Base-by-base conservation (phyloP, 2,888 invertebrate genomes). In the Charanyca ferruginea region DNA sequence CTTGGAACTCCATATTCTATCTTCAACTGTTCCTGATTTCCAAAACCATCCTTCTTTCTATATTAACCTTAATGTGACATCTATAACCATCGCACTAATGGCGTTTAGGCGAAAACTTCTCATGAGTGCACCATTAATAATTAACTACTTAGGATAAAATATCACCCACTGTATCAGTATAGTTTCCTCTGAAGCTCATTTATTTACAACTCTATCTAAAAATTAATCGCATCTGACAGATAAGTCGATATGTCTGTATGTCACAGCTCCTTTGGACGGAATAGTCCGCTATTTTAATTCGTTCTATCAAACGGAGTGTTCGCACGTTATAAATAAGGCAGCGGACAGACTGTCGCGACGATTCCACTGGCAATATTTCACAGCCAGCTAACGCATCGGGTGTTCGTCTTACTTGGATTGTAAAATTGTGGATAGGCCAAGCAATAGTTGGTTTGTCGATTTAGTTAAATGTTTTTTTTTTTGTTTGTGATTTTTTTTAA, bases 311-410 rank as follows among this genome's bases (percentile, higher is more conserved):
- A 89, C 84, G 86, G 80, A 85, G 85, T 86, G 88, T 90, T 90
- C 87, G 86, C 91, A 90, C 90, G 90, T 90, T 93, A 94, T 94
- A 94, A 93, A 94, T 94, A 94, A 93, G 91, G 87, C 85, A 77
- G 86, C 81, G 85, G 87, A 87, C 86, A 85, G 83, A 87, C 90
- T 93, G 95, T 94, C 95, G 90, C 84, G 89, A 86, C 93, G 93
- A 93, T 93, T 91, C 90, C 84, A 83, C 79, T 79, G 75, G 94
- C 91, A 94, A 95, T 94, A 94, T 94, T 90, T 95, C 94, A 94
- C 88, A 90, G 90, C 87, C 89, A 87, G 87, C 84, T 86, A 88
- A 89, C 89, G 87, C 88, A 90, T 86, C 85, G 87, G 81, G 85
- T 82, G 86, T 87, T 84, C 90, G 61, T 74, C 70, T 71, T 66